Evolutionary conservation across 2,113 vertebrate species (phyloP).

Genomic region (Motacilla alba): DNA sequence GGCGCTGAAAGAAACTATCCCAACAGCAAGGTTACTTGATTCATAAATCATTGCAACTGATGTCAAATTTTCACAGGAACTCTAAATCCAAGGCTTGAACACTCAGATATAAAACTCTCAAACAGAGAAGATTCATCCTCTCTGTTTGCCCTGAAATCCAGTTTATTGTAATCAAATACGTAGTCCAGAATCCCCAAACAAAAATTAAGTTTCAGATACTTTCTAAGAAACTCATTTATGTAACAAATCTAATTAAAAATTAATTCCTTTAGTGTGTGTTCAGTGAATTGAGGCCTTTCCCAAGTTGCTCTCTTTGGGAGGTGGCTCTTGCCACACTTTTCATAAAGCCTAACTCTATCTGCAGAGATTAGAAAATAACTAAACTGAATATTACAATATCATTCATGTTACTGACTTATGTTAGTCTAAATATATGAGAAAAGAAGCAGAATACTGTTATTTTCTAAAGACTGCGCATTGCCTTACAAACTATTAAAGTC

Average conservation of each 20-base stretch:
- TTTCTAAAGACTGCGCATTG: neutral
- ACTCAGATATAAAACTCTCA: neutral
- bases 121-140: neutral
- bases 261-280: neutral
- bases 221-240: neutral
- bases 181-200: neutral
- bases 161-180: neutral
- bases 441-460: neutral
- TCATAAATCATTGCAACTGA: neutral
- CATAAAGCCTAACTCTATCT: neutral
- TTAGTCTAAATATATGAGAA: neutral
- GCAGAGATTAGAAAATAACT: neutral
- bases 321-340: neutral
- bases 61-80: neutral
- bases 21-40: conserved; percentile 6
- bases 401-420: neutral
- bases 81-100: neutral
- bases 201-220: neutral
- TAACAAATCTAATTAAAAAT: neutral
- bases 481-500: neutral
- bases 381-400: neutral
- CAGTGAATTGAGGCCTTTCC: neutral
- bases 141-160: neutral
- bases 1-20: neutral
- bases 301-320: neutral